phyloP scores from a whole-genome alignment of 2,888 invertebrate species.

The Drosophila subquinaria region DNA sequence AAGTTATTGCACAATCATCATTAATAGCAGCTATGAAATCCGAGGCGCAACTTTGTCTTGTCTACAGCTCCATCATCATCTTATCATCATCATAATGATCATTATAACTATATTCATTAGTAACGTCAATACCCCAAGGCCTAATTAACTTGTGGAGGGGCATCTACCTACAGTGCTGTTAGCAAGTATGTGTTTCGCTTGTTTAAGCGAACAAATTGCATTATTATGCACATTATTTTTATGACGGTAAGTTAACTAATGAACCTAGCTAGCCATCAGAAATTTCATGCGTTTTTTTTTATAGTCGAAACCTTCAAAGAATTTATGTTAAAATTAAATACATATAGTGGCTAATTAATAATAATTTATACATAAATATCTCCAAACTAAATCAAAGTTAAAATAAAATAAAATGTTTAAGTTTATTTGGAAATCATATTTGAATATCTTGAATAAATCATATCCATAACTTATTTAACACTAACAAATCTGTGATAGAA shows the following conservation, averaged over 20 bases:
- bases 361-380: too few species aligned
- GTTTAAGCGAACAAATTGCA: constrained; percentile 48
- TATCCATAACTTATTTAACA: not conserved
- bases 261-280: not conserved
- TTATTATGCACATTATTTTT: constrained; percentile 53
- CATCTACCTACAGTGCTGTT: not conserved
- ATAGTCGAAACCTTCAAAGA: not conserved
- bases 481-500: not conserved
- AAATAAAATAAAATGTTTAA: too few species aligned
- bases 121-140: constrained; percentile 40
- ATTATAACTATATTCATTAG: constrained; percentile 46
- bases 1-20: constrained; percentile 54
- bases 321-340: not conserved
- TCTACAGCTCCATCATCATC: constrained; percentile 43
- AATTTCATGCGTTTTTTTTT: not conserved
- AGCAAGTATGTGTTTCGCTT: constrained; percentile 25
- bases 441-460: too few species aligned
- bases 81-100: constrained; percentile 29
- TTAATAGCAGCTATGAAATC: constrained; percentile 44
- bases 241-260: constrained; percentile 33
- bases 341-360: too few species aligned
- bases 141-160: constrained; percentile 33
- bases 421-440: too few species aligned
- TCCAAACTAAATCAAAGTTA: too few species aligned
- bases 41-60: constrained; percentile 41